phyloP scores from a whole-genome alignment of 2,797 vertebrate genomes.

The Silurus aristotelis region DNA sequence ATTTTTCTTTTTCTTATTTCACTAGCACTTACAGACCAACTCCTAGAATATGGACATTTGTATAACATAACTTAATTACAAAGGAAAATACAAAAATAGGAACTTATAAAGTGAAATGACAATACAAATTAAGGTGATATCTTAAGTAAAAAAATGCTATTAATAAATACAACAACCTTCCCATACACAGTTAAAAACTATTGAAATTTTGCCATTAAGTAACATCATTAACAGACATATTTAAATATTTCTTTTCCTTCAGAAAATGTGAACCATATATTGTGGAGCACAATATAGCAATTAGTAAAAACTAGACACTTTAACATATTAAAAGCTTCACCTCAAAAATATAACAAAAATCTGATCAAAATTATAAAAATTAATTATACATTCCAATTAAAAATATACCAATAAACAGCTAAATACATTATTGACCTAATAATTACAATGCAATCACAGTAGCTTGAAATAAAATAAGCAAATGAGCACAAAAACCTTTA shows the following conservation, averaged over 20 bases:
- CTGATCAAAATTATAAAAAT: conserved; percentile 99
- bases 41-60: conserved; percentile 99
- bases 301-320: conserved; percentile 99
- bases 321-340: conserved; percentile 99
- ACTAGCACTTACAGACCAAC: conserved; percentile 99
- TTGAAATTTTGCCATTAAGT: conserved; percentile 99
- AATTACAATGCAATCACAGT: conserved; percentile 99
- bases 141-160: conserved; percentile 99
- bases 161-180: conserved; percentile 99
- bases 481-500: conserved; percentile 99
- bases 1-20: conserved; percentile 91
- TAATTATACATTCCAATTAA: conserved; percentile 99
- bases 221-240: conserved; percentile 99
- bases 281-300: conserved; percentile 99
- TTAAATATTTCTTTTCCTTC: conserved; percentile 99
- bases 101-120: conserved; percentile 99
- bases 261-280: conserved; percentile 99
- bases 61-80: conserved; percentile 99
- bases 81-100: conserved; percentile 99
- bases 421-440: conserved; percentile 99
- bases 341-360: conserved; percentile 99
- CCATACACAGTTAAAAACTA: conserved; percentile 99
- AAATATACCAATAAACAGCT: conserved; percentile 99
- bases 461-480: conserved; percentile 99
- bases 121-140: conserved; percentile 99